Conservation (phyloP, 37 sponge, comb jelly and placozoan genomes). For the Diacarnus erythraeanus region DNA sequence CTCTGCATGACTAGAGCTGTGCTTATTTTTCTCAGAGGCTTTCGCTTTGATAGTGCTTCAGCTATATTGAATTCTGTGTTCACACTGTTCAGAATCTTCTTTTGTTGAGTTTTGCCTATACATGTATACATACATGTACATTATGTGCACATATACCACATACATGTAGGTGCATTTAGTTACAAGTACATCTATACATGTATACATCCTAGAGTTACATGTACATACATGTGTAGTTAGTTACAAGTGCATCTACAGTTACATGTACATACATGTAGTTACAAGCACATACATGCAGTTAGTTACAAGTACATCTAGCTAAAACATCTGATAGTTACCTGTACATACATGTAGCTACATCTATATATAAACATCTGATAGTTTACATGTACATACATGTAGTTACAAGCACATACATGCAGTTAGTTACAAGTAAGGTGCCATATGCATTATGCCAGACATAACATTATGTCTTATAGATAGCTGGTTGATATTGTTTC, state of each 20-base stretch:
- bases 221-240: background rate
- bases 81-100: conserved; percentile 7
- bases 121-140: background rate
- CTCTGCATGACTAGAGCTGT: background rate
- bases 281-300: too few relatives aligned
- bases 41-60: conserved; percentile 47
- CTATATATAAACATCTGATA: background rate
- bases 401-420: background rate
- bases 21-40: conserved; percentile 57
- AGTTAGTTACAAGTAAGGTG: background rate
- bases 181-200: too few relatives aligned
- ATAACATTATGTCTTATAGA: too few relatives aligned
- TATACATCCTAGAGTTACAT: too few relatives aligned
- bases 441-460: conserved; percentile 15
- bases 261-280: background rate
- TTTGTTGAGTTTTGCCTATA: background rate
- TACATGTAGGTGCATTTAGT: too few relatives aligned
- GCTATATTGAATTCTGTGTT: conserved; percentile 57
- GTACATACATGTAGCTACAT: background rate
- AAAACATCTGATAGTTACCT: too few relatives aligned
- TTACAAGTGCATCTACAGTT: background rate
- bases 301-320: too few relatives aligned
- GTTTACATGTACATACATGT: background rate
- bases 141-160: too few relatives aligned
- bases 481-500: too few relatives aligned